Percentiles rank a stretch among this genome's conserved stretches.
These are phyloP conservation scores for Xestia xanthographa DNA, from an alignment of 2,888 invertebrate species.

Conservation along the genomic window DNA sequence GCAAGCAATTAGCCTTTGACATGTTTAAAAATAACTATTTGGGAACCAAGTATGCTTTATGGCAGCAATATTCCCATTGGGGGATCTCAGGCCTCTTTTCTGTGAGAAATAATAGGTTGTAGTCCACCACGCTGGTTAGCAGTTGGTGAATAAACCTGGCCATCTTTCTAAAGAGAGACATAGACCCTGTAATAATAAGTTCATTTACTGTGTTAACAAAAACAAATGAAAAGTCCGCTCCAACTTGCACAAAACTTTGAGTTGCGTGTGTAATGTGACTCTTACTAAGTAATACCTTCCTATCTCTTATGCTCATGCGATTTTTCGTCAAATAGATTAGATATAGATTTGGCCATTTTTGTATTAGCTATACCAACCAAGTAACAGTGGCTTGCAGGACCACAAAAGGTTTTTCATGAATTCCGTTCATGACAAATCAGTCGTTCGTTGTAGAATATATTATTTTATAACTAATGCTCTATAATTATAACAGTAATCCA, in stretches of 20 bases:
- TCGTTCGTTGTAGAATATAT: neutral
- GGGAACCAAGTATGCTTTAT: neutral
- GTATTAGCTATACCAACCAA: neutral
- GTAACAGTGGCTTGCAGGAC: neutral
- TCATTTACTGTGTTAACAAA: neutral
- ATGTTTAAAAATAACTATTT: neutral
- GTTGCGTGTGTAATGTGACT: neutral
- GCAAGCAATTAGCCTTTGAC: neutral
- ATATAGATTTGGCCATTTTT: neutral
- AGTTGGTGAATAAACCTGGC: neutral
- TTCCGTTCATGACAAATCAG: neutral
- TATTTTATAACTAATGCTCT: neutral
- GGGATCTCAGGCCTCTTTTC: neutral
- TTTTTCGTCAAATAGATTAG: neutral
- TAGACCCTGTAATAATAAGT: neutral
- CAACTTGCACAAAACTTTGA: constrained; percentile 1
- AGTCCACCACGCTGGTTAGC: neutral
- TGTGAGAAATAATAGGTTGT: neutral
- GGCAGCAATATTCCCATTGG: no score
- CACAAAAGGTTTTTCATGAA: neutral
- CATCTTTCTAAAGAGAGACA: neutral
- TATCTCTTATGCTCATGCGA: neutral
- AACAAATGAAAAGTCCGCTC: neutral
- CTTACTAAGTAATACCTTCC: neutral
- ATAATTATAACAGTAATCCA: constrained; percentile 35